Base-by-base conservation (phyloP, 2,888 invertebrate genomes). In the Andrena flavipes region DNA sequence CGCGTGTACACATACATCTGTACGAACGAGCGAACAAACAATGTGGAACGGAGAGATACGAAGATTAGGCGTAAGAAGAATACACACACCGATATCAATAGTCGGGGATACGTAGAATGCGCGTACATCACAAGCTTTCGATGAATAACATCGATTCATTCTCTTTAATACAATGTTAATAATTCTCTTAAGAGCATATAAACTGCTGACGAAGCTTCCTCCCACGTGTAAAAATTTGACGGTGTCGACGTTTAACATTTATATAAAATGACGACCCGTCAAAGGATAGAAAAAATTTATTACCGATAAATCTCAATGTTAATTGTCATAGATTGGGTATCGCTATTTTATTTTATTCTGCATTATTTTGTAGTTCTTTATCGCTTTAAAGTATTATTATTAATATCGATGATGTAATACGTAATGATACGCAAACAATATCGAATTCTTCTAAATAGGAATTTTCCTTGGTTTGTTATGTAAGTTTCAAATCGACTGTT, bases 121-220 rank as follows among this genome's bases (percentile, higher is more conserved):
- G 88, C 91, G 92, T 87, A 65, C 87, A 70, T 92, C 91, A 90
- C 88, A 91, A 88, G 90, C 90, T 92, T 90, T 86, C 84, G 83
- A 86, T 59, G n/a, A 48, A 23, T n/a, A 30, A 89, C 87, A 88
- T 88, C 86, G 83, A 90, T 91, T 92, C 91, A 92, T 92, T 91
- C 92, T 92, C 91, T 92, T 91, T 90, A 89, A 90, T 89, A 91
- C 91, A 91, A 91, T 91, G 89, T 92, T 92, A 87, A 88, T 87
- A 89, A 88, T 84, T 89, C 87, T 89, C 80, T 71, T 85, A 90
- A 91, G 90, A 91, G 90, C 87, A 83, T 88, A 85, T 90, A 86
- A 91, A 88, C 85, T 87, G 92, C 92, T 92, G 92, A 92, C 91
- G 88, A 92, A 89, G 91, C 85, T 89, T 85, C 56, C 4, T 70